These are phyloP conservation scores for Nomada ruficornis DNA, from an alignment of 2,888 invertebrate genomes.

Conservation along the genomic window DNA sequence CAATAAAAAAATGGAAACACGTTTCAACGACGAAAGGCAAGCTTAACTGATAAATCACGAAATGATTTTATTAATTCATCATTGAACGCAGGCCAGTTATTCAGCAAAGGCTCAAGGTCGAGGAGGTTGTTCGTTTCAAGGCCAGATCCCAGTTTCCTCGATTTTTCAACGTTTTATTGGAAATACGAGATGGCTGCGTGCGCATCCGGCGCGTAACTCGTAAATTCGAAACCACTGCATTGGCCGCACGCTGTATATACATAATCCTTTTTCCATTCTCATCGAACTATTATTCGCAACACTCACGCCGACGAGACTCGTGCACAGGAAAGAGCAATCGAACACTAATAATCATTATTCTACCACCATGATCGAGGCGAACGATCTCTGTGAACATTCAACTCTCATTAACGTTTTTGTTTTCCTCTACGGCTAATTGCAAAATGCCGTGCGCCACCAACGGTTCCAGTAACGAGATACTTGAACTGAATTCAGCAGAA, in stretches of 20 bases:
- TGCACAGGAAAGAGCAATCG: constrained; percentile 8
- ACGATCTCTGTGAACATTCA: background rate
- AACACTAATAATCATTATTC: constrained; percentile 17
- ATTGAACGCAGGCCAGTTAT: background rate
- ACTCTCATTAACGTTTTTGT: constrained; percentile 7
- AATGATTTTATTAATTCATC: constrained; percentile 11
- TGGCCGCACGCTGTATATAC: background rate
- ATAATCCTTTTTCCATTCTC: background rate
- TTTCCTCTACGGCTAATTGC: background rate
- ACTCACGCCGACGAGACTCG: constrained; percentile 4
- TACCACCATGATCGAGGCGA: background rate
- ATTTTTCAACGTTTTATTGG: constrained; percentile 41
- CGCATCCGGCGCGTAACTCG: background rate
- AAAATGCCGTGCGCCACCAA: background rate
- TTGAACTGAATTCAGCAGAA: background rate
- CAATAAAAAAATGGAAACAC: background rate
- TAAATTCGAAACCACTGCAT: constrained; percentile 33
- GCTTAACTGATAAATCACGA: constrained; percentile 17
- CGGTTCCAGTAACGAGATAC: background rate
- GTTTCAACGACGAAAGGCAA: background rate
- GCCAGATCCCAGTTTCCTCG: constrained; percentile 40
- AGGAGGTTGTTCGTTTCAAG: constrained; percentile 35
- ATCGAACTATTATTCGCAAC: constrained; percentile 2
- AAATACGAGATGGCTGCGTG: constrained; percentile 24
- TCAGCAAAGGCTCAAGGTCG: constrained; percentile 31